A percentile compares a stretch with the other conserved stretches of the same genome.
phyloP scores from a whole-genome alignment of 2,888 invertebrate genomes.

The Himalopsyche tibetana region DNA sequence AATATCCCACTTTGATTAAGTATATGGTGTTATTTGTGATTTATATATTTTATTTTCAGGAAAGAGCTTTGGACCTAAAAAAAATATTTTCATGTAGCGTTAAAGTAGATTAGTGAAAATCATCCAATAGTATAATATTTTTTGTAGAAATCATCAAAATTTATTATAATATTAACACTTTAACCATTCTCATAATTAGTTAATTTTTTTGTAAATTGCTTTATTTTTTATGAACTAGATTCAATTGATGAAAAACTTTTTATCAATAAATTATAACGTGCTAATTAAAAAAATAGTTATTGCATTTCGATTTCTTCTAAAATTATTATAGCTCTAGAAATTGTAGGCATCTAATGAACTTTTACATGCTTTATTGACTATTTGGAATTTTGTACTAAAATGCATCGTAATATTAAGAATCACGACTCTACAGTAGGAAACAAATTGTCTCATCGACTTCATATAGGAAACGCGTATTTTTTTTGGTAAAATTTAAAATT shows the following conservation, averaged over 20 bases:
- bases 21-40: neutral
- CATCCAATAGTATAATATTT: constrained; percentile 2
- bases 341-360: neutral
- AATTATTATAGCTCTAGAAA: neutral
- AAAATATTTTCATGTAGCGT: neutral
- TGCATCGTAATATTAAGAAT: constrained; percentile 31
- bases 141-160: constrained; percentile 19
- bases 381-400: neutral
- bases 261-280: neutral
- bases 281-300: neutral
- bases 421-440: constrained; percentile 64
- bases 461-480: too few relatives aligned
- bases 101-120: neutral
- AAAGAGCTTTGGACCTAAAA: neutral
- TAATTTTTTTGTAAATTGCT: neutral
- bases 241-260: neutral
- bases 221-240: constrained; percentile 3
- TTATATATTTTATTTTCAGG: constrained; percentile 12
- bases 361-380: constrained; percentile 32
- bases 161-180: neutral
- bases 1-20: too few relatives aligned
- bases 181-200: neutral
- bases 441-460: neutral
- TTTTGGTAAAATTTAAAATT: too few relatives aligned
- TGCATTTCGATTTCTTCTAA: constrained; percentile 23